These are phyloP conservation scores for Tyrannus savana DNA, from an alignment of 2,113 vertebrate genomes.

Conservation along the genomic window DNA sequence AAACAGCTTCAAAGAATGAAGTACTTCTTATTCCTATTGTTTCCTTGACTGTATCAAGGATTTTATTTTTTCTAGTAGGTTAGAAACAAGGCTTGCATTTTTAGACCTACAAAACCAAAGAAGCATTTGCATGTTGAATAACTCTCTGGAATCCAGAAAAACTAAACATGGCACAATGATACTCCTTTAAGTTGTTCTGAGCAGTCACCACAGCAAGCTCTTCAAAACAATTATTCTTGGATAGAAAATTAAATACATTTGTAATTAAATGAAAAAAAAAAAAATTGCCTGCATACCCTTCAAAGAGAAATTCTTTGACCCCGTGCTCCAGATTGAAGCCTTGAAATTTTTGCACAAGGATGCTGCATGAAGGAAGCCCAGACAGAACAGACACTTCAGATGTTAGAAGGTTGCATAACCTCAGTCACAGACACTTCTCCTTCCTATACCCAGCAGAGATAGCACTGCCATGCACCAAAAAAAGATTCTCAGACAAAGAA, in stretches of 20 bases:
- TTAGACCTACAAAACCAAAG: neutral
- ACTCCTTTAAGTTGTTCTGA: constrained; percentile 64
- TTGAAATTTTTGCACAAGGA: constrained; percentile 81
- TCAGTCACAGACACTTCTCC: constrained; percentile 71
- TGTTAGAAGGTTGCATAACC: constrained; percentile 72
- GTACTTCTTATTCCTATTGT: neutral
- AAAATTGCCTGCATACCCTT: constrained; percentile 79
- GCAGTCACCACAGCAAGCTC: constrained; percentile 67
- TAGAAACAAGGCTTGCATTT: neutral
- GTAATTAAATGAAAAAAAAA: constrained; percentile 80
- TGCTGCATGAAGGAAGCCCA: constrained; percentile 77
- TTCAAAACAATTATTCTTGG: constrained; percentile 78
- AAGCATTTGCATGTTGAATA: constrained; percentile 28
- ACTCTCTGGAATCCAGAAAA: constrained; percentile 11
- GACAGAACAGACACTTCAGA: constrained; percentile 94
- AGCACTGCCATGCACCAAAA: constrained; percentile 45
- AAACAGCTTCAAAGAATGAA: neutral
- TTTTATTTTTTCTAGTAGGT: neutral
- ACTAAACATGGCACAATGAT: neutral
- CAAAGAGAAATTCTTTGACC: constrained; percentile 87
- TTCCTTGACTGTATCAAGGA: neutral
- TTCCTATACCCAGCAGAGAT: constrained; percentile 64
- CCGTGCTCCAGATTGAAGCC: constrained; percentile 82
- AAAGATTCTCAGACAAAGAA: constrained; percentile 52
- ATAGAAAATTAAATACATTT: constrained; percentile 84